Base-by-base conservation (phyloP, 2,113 vertebrate genomes). In the Bungarus multicinctus region DNA sequence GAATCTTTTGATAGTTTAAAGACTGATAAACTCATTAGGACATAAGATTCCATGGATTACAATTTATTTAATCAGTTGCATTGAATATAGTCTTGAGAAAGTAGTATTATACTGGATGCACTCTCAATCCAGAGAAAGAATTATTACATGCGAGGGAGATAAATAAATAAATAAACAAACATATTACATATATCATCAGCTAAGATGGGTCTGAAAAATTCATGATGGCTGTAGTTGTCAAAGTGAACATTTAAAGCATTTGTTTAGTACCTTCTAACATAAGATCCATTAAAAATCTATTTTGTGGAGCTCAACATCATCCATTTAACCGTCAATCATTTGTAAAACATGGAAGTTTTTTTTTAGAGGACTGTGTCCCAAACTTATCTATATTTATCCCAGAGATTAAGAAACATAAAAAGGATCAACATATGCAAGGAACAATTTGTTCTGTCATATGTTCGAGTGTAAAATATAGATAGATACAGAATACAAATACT, bases 191-290 rank as follows among this genome's bases (percentile, higher is more conserved):
- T 81, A 43, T 20, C 0, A 0, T 43, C 34, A 81, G 74, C 34
- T 81, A 81, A 81, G 7, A 81, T 81, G 74, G 74, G 34, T 43
- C 74, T 81, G 20, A 43, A 43, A 81, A 22, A 81, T 43, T 81
- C 74, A 43, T 22, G 34, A 43, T 81, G n/a, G 20, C 74, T 81
- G 18, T 81, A 60, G 58, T 60, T 27, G 50, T 52, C 30, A 30
- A 86, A 27, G 25, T 45, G 34, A 74, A 47, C 2, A 45, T 39
- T 87, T 53, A 25, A 47, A 93, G 18, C 43, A 95, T 87, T 91
- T 88, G 88, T 94, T 81, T 89, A 92, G 58, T 45, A 88, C 93
- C 88, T 45, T 87, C 39, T 89, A 90, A 85, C 43, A 69, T 60
- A 92, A 92, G 87, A 95, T 43, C 6, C 25, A 14, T 5, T 45